phyloP scores from a whole-genome alignment of 2,888 invertebrate genomes.

The Brachyopa scutellaris region DNA sequence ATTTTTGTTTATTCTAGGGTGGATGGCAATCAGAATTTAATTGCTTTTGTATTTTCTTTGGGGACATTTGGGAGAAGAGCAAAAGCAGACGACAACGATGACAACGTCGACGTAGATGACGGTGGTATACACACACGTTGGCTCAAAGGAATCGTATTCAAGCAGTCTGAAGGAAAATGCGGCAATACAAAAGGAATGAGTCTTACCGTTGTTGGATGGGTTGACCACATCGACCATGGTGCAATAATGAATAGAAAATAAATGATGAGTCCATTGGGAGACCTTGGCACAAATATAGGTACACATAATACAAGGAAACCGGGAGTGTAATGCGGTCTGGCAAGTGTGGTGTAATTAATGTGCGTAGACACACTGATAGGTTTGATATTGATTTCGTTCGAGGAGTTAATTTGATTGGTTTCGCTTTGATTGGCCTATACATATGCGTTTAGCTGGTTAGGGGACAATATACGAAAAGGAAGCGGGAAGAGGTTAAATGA shows the following conservation, averaged over 20 bases:
- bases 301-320: too few species aligned
- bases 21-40: conserved; percentile 80
- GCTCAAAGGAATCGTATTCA: conserved; percentile 37
- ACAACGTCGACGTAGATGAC: not conserved
- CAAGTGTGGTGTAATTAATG: conserved; percentile 46
- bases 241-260: conserved; percentile 70
- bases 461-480: too few species aligned
- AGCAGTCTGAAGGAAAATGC: conserved; percentile 47
- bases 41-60: conserved; percentile 77
- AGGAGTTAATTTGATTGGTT: conserved; percentile 53
- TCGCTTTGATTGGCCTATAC: conserved; percentile 8
- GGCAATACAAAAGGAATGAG: conserved; percentile 26
- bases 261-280: conserved; percentile 67
- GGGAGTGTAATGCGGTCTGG: conserved; percentile 33
- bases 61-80: conserved; percentile 50
- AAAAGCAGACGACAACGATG: conserved; percentile 20
- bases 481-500: too few species aligned
- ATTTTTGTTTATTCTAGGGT: conserved; percentile 56
- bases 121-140: not conserved
- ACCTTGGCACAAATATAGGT: conserved; percentile 48
- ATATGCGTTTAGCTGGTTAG: too few species aligned
- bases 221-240: conserved; percentile 58
- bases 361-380: conserved; percentile 12
- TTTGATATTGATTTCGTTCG: conserved; percentile 55
- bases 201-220: conserved; percentile 12